Conservation (phyloP, 1,140 invertebrate species). For the Chelonus insularis region DNA sequence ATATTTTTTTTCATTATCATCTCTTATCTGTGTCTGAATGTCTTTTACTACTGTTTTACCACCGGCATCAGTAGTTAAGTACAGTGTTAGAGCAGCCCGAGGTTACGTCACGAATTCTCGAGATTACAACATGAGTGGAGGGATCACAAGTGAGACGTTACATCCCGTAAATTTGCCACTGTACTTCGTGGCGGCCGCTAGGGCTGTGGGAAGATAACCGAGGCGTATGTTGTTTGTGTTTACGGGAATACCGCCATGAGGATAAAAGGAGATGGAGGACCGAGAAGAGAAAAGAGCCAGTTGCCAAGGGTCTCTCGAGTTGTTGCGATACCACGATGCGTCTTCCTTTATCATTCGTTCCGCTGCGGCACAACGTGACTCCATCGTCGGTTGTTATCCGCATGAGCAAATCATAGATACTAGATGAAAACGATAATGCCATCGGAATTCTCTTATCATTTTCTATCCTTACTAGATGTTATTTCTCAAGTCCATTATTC, state of each 20-base stretch:
- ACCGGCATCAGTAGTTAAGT: not conserved
- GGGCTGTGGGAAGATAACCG: constrained; percentile 39
- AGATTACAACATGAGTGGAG: constrained; percentile 33
- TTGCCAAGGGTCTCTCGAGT: not conserved
- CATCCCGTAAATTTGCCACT: constrained; percentile 49
- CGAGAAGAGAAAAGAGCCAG: not conserved
- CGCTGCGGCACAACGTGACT: constrained; percentile 21
- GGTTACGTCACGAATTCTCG: constrained; percentile 37
- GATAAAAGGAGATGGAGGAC: not conserved
- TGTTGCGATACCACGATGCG: constrained; percentile 25
- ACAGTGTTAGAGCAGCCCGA: not conserved
- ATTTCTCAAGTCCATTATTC: too few relatives aligned
- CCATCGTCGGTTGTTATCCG: constrained; percentile 6
- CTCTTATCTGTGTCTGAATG: too few relatives aligned
- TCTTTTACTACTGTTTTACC: not conserved
- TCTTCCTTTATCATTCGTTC: constrained; percentile 51
- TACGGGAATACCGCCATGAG: constrained; percentile 21
- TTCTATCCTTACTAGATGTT: too few relatives aligned
- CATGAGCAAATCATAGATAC: constrained; percentile 9
- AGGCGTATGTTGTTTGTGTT: constrained; percentile 22
- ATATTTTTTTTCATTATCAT: too few relatives aligned
- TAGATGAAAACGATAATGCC: not conserved
- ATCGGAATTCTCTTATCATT: not conserved
- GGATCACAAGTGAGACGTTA: constrained; percentile 45
- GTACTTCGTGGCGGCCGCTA: constrained; percentile 20